Base-by-base conservation (phyloP, 2,797 vertebrate species). In the Muraenolepis orangiensis region DNA sequence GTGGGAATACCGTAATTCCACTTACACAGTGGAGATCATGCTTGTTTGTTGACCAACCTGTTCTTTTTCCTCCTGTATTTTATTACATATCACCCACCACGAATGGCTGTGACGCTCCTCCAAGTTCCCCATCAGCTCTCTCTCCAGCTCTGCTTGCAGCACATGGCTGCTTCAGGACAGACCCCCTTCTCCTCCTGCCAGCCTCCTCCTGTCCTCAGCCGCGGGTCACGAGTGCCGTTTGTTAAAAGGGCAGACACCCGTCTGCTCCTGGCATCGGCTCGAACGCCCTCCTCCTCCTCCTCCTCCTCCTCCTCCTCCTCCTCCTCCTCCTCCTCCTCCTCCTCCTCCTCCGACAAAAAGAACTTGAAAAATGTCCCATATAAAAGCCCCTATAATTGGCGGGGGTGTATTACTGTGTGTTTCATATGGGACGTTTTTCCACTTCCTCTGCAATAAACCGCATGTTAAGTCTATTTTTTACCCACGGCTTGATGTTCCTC, bases 361-460 rank as follows among this genome's bases (percentile, higher is more conserved):
- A n/a, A n/a, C n/a, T n/a, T n/a, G 78, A 80, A 85, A 89, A 87
- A 78, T 89, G 79, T 81, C 86, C 90, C 90, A 87, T 88, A 86
- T 85, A 74, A 88, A 86, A 89, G 79, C 80, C 66, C 77, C 74
- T 81, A 70, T 74, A 66, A 77, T 88, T n/a, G n/a, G n/a, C n/a
- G n/a, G n/a, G n/a, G n/a, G n/a, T n/a, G n/a, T n/a, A n/a, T n/a
- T n/a, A n/a, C n/a, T n/a, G n/a, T n/a, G n/a, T n/a, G n/a, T n/a
- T n/a, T n/a, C n/a, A n/a, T n/a, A n/a, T n/a, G n/a, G n/a, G n/a
- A n/a, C n/a, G n/a, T n/a, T n/a, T n/a, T n/a, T n/a, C n/a, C n/a
- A n/a, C n/a, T n/a, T n/a, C n/a, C n/a, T 40, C 38, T 40, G 10
- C 38, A 40, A 40, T 40, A 40, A 40, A 13, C 38, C 6, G 13